A percentile compares a stretch with the other conserved stretches of the same genome.
These are phyloP conservation scores for Halocaridina rubra DNA, from an alignment of 2,888 invertebrate species.

Conservation along the genomic window DNA sequence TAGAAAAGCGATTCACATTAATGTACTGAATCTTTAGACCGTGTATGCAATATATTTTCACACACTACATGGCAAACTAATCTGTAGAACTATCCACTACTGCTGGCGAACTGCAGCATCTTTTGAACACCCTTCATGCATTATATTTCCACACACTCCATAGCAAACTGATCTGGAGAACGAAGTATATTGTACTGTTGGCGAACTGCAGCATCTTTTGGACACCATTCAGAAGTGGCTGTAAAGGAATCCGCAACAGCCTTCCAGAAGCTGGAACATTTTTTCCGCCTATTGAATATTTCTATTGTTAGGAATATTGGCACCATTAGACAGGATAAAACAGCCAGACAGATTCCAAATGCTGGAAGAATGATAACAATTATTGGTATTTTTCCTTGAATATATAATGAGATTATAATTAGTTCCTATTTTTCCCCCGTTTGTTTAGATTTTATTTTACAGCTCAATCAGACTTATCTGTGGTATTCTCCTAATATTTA, in stretches of 20 bases:
- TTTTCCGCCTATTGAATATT: background rate
- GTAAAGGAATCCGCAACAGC: background rate
- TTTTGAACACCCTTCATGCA: constrained; percentile 6
- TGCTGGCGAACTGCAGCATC: background rate
- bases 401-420: no score
- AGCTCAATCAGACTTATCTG: no score
- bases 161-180: background rate
- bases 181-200: background rate
- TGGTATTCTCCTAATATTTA: background rate
- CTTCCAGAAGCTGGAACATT: background rate
- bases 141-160: background rate
- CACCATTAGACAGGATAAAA: background rate
- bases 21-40: no score
- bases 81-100: background rate
- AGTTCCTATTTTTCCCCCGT: no score
- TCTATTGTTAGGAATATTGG: background rate
- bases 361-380: background rate
- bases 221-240: background rate
- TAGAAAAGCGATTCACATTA: no score
- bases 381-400: no score
- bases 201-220: background rate
- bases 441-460: no score
- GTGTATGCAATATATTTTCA: no score
- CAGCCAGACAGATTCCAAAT: background rate
- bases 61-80: no score